phyloP scores from a whole-genome alignment of 92 coral and sea anemone species.

The Siderastrea radians region DNA sequence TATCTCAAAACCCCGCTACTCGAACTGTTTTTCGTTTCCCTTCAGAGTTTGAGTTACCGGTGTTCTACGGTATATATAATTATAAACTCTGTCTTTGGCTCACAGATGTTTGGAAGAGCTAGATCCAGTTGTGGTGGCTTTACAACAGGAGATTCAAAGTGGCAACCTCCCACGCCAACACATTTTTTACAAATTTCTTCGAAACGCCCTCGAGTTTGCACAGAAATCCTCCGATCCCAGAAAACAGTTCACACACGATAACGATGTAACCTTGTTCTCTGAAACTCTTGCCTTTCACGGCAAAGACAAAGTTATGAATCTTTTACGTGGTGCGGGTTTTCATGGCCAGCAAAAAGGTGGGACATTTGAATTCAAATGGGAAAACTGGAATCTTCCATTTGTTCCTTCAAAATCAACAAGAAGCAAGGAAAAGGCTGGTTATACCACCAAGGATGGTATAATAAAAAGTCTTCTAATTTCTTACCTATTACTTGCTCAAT shows the following conservation, averaged over 20 bases:
- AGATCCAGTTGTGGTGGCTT: constrained; percentile 43
- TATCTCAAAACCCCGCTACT: too few species aligned
- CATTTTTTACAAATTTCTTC: too few species aligned
- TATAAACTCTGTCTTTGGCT: too few species aligned
- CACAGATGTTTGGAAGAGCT: constrained; percentile 23
- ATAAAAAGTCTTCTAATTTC: constrained; percentile 25
- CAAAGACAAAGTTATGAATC: constrained; percentile 32
- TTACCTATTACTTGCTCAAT: constrained; percentile 11
- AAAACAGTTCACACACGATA: constrained; percentile 23
- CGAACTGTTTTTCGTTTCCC: too few species aligned
- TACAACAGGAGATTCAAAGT: constrained; percentile 30
- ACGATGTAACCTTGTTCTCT: constrained; percentile 25
- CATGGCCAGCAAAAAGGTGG: constrained; percentile 37
- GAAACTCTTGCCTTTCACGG: constrained; percentile 43
- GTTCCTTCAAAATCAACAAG: constrained; percentile 28
- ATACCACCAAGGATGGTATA: constrained; percentile 23
- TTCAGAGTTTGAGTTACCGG: too few species aligned
- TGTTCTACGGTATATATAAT: too few species aligned
- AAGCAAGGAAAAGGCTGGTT: constrained; percentile 31
- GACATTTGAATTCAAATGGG: constrained; percentile 20
- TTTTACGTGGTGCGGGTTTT: constrained; percentile 22
- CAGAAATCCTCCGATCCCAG: constrained; percentile 20
- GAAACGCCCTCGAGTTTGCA: constrained; percentile 5
- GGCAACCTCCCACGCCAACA: constrained; percentile 4
- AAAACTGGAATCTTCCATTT: constrained; percentile 40